Evolutionary conservation across 2,113 vertebrate species (phyloP), one percentile per base, ranked within the genome.

Genomic region (Erinaceus europaeus): DNA sequence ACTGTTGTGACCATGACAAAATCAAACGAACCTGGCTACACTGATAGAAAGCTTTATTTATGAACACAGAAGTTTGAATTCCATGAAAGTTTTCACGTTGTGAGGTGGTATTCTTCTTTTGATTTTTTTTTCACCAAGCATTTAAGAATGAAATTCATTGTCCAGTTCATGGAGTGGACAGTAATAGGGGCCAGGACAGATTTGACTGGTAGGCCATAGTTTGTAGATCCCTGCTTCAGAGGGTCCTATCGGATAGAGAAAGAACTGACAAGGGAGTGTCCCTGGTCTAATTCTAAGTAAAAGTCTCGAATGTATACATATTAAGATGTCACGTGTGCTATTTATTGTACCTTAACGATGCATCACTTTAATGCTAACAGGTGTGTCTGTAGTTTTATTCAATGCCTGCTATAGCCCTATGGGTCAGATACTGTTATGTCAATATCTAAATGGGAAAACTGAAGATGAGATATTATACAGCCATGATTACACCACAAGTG

Each of bases 51-150:
- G 29, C 18, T 76, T 50, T 53, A 50, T 57, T 36, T 50, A 65
- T 29, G 40, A 36, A 62, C 42, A 38, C 3, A 6, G 52, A 90
- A 69, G 61, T 52, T 40, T 15, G 42, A 46, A 50, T 79, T 71
- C 71, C 23, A 65, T 27, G 34, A 74, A 13, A 77, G 34, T 69
- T n/a, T 65, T n/a, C 38, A 15, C 11, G 20, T 20, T 21, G 7
- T 52, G 9, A 90, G 81, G 65, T 84, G 62, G 8, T 67, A 25
- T 10, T 83, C 53, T 57, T 52, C n/a, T 88, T 90, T 75, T 53
- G 20, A 40, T 13, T 64, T 59, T 55, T 32, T 64, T 59, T 55
- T 32, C 55, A 5, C 36, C 20, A 53, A 27, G 3, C 1, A 21
- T 23, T 88, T 92, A 77, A 76, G 75, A 48, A 42, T 36, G 0